Evolutionary conservation across 2,113 vertebrate species (phyloP), one percentile per base, ranked within the genome.

Genomic region (Sylvilagus bachmani): DNA sequence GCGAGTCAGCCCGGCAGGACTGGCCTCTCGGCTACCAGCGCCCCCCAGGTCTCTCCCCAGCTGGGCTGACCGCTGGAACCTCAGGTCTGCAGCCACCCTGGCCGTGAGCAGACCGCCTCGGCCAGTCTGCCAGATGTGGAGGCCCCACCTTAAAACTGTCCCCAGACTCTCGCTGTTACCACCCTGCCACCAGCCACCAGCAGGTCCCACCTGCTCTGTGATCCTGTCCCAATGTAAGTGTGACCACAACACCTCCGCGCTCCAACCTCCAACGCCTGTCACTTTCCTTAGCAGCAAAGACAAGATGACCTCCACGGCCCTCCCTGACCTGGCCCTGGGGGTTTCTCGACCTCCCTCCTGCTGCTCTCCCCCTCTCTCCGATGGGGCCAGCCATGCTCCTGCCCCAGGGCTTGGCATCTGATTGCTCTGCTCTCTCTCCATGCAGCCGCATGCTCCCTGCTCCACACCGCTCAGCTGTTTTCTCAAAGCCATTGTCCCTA

Each of bases 341-440:
- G 44, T 9, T 53, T 10, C 10, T 17, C 9, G 25, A n/a, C n/a
- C 36, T 12, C 36, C 12, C 49, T 66, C 29, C 1, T 7, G 38
- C 67, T 31, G 12, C 33, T 71, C 73, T 7, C 1, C 70, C 19
- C 44, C 44, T 12, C n/a, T 62, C 38, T 77, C 25, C 10, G 33
- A 31, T 74, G 29, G 36, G 0, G 0, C 36, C 5, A 61, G 53
- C 66, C 17, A 21, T 0, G 0, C 33, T 38, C n/a, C 74, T 61
- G 64, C 49, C 55, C 38, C 8, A 17, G 61, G 67, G 44, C 87
- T 58, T 88, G 33, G 83, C 24, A 64, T 16, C 0, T 13, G 64
- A 44, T 7, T 61, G 33, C 7, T 8, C 14, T 77, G 51, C 25
- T 55, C 49, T 64, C 49, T 64, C 13, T 11, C 49, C 69, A 29